Base-by-base conservation (phyloP, 2,113 vertebrate genomes). In the Chinchilla lanigera region DNA sequence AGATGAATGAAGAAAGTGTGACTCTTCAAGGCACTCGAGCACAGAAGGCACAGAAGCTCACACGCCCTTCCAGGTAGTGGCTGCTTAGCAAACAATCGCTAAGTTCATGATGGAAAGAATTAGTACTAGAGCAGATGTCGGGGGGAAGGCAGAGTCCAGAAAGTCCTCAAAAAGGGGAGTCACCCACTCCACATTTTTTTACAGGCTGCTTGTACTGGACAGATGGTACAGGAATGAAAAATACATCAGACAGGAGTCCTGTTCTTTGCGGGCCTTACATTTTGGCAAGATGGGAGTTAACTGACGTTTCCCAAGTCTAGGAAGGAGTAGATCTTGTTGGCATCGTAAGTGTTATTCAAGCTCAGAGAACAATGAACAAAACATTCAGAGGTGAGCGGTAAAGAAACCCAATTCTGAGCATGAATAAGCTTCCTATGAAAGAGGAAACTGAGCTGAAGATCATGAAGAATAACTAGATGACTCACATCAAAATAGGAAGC, bases 401-500 rank as follows among this genome's bases (percentile, higher is more conserved):
- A 97, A 90, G 63, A 75, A 94, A 35, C 35, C n/a, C 85, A 50
- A 52, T 60, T 26, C 50, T 54, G 44, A 96, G 22, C 58, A 54
- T 50, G 63, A 86, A 86, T 67, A 86, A 90, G 17, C 7, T 47
- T 73, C 38, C 30, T 60, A 63, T 95, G 33, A 83, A 95, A 96
- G 93, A 97, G 96, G 95, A 98, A 97, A 95, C 75, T 24, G 17
- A 85, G 44, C 65, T 90, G n/a, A 96, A 95, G 84, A 86, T 92
- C 30, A 90, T 22, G 24, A 93, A 93, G 93, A 98, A 71, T 30
- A 78, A 90, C 50, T 83, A 69, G 44, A 85, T 97, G 96, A 96
- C 56, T 97, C 94, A 96, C 44, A 38, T 92, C 88, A 97, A 97
- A 98, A 96, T 97, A 96, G 98, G 97, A 98, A 97, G 96, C 85